Evolutionary conservation across 1,140 invertebrate genomes (phyloP), one percentile per base, ranked within the genome.

Genomic region (Pseudomyrmex flavicornis): DNA sequence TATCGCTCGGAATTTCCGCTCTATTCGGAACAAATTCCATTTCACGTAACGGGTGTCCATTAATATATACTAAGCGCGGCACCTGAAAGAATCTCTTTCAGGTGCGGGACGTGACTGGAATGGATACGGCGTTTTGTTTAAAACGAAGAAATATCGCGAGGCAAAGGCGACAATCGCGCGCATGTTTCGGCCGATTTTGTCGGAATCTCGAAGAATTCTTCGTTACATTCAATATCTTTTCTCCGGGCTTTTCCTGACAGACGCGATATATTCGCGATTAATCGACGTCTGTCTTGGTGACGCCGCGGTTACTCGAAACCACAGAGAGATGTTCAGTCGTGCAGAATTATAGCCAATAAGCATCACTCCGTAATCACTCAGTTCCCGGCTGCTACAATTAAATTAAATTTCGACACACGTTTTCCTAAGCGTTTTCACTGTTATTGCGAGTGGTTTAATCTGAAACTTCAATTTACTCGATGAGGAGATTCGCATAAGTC

Each of bases 1-100:
- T 82, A 73, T 62, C 80, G 50, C 46, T 26, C 56, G 58, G 44
- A 73, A 68, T 84, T 84, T 79, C 82, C n/a, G n/a, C 13, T 58
- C 35, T 66, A 62, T 76, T 82, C 48, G 20, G 48, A 62, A 52
- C 50, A 56, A 73, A 83, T 76, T 73, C 48, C 50, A 69, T 84
- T 35, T 62, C 15, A 17, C 12, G 8, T 48, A 50, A 52, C 59
- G 79, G 35, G 15, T 15, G 35, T 12, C 9, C 12, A 35, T 48
- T 77, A 85, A 85, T 82, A 85, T 61, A 70, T 35, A 35, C 48
- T 63, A 68, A 72, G 35, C 5, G 35, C 5, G 7, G 35, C 35
- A 62, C 0, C 59, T 10, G 17, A 63, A 85, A 73, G 76, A 80
- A 68, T 54, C 46, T 50, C 54, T 20, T 59, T 50, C 1, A 44